These are phyloP conservation scores for Ceuthmochares aereus DNA, from an alignment of 2,113 vertebrate species.

Conservation along the genomic window DNA sequence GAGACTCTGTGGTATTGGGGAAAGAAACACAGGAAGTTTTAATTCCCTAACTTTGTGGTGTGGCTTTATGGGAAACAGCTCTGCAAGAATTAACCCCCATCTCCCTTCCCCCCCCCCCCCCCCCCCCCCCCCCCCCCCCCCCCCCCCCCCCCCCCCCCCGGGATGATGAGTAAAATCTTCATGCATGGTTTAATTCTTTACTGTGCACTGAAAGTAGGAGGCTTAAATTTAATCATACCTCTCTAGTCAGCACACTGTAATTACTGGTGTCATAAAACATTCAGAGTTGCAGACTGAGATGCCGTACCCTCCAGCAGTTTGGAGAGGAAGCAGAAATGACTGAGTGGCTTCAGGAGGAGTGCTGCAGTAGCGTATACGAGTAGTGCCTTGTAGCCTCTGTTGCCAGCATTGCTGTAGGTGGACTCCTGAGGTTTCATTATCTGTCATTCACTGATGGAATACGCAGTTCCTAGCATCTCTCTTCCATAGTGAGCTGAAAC, in stretches of 20 bases:
- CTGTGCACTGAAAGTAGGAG: neutral
- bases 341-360: neutral
- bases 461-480: neutral
- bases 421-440: neutral
- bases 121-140: too few species aligned
- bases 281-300: neutral
- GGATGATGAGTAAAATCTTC: neutral
- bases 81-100: neutral
- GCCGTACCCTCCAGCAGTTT: neutral
- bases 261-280: constrained; percentile 5
- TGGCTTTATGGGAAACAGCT: neutral
- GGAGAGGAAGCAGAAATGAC: neutral
- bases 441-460: neutral
- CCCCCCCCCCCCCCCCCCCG: too few species aligned
- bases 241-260: neutral
- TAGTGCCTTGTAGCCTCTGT: neutral
- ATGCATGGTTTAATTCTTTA: neutral
- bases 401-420: neutral
- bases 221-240: constrained; percentile 26
- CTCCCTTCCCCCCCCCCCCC: neutral
- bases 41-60: neutral
- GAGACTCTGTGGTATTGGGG: neutral
- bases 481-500: neutral
- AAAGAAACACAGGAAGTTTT: neutral
- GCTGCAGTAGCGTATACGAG: neutral